Base-by-base conservation (phyloP, 2,797 vertebrate species). In the Linurgus olivaceus region DNA sequence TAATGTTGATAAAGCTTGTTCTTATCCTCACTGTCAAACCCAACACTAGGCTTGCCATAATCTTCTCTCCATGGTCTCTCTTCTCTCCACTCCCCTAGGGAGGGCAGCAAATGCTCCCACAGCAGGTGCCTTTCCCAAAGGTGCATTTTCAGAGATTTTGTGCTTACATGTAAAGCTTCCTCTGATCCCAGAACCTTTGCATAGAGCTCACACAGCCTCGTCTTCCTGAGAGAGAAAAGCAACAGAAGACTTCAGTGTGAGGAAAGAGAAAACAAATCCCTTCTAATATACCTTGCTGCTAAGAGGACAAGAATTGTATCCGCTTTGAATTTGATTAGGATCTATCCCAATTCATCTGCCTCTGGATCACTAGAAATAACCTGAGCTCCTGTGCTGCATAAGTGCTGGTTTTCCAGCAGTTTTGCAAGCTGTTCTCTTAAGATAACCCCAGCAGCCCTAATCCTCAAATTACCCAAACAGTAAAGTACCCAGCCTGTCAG, bases 171-270 rank as follows among this genome's bases (percentile, higher is more conserved):
- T 95, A 99, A 98, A 67, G 99, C 99, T 92, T 99, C 99, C 37
- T 99, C 98, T 75, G 98, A 97, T 83, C 98, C 99, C 84, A 99
- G 97, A 50, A 99, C 99, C 94, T 97, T 98, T 88, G 98, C 98
- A 96, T 99, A 99, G 75, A 99, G 98, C 92, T 99, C 99, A 97
- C 99, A 99, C 94, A 99, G 99, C 97, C 82, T 99, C 38, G 59
- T 98, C 97, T 98, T 96, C 97, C 99, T 99, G 86, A 57, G 11
- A 79, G 13, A 91, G 29, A 97, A 91, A 92, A 86, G 58, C 59
- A 90, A 88, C 51, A 84, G 20, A 82, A 81, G 29, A 47, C 9
- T 88, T 92, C 45, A 35, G 8, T 10, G 47, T 48, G 66, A 81
- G 31, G 13, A 44, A 84, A 73, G 17, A 68, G 6, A 58, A 91